Evolutionary conservation across 2,797 vertebrate genomes (phyloP).

Genomic region (Semotilus atromaculatus): DNA sequence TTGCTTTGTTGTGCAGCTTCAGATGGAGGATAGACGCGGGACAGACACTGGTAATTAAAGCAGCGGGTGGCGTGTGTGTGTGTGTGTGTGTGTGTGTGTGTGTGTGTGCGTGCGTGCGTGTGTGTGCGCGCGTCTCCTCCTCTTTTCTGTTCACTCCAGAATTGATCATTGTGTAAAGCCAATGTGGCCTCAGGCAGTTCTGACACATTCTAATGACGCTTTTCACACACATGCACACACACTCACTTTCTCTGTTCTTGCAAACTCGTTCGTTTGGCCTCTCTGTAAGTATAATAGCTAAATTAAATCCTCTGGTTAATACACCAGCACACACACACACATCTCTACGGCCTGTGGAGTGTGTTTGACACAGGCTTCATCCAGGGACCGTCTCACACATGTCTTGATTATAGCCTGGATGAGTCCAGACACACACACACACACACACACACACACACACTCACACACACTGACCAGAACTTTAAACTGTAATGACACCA

Average conservation of each 20-base stretch:
- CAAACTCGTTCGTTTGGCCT: constrained; percentile 33
- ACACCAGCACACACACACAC: constrained; percentile 38
- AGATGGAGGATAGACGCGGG: constrained; percentile 73
- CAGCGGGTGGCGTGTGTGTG: constrained; percentile 75
- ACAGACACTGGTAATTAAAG: constrained; percentile 85
- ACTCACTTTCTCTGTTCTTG: constrained; percentile 49
- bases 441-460: too few species aligned
- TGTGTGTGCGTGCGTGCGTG: too few species aligned
- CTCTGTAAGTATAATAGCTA: constrained; percentile 25
- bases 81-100: constrained; percentile 41
- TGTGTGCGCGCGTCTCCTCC: constrained; percentile 44
- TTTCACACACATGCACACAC: constrained; percentile 71
- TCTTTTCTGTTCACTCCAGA: constrained; percentile 72
- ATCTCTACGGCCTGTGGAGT: background rate
- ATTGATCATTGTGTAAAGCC: constrained; percentile 81
- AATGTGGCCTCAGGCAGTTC: constrained; percentile 83
- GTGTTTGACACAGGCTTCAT: constrained; percentile 28
- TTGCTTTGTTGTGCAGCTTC: constrained; percentile 66
- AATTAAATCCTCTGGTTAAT: constrained; percentile 46
- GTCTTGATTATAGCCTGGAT: constrained; percentile 6
- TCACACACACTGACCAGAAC: too few species aligned
- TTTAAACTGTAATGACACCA: too few species aligned
- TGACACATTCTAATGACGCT: constrained; percentile 82
- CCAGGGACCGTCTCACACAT: constrained; percentile 38
- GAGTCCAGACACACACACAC: background rate